Conservation (phyloP, 2,888 invertebrate genomes). For the Dinocampus coccinellae region DNA sequence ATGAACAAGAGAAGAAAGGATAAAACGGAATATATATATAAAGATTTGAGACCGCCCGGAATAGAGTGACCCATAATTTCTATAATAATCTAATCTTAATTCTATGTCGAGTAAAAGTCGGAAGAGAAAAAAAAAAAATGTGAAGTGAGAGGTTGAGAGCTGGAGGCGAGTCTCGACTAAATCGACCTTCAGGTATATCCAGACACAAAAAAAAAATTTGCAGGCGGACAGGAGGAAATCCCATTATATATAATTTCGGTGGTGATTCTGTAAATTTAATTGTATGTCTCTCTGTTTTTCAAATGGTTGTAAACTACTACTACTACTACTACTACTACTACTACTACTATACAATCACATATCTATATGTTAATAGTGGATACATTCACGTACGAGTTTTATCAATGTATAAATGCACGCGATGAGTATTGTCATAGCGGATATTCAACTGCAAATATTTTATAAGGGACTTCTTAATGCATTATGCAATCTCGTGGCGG, state of each 20-base stretch:
- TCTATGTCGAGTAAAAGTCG: background rate
- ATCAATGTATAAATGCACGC: background rate
- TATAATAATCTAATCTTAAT: constrained; percentile 13
- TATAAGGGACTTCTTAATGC: constrained; percentile 38
- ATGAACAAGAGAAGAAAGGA: background rate
- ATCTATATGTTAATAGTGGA: background rate
- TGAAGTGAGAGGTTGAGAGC: background rate
- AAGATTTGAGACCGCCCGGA: constrained; percentile 1
- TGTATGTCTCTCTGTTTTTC: constrained; percentile 2
- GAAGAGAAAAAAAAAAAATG: background rate
- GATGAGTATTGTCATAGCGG: background rate
- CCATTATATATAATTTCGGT: constrained; percentile 27
- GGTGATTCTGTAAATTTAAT: constrained; percentile 22
- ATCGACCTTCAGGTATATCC: constrained; percentile 31
- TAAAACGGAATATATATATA: background rate
- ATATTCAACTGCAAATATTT: constrained; percentile 14
- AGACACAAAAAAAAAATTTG: background rate
- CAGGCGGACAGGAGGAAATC: background rate
- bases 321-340: too few relatives aligned
- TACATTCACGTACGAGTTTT: background rate
- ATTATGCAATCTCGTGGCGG: constrained; percentile 49
- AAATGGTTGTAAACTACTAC: background rate
- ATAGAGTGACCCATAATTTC: background rate
- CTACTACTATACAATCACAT: too few relatives aligned
- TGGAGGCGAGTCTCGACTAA: constrained; percentile 9